Base-by-base conservation (phyloP, 2,888 invertebrate genomes). In the Athalia rosae region DNA sequence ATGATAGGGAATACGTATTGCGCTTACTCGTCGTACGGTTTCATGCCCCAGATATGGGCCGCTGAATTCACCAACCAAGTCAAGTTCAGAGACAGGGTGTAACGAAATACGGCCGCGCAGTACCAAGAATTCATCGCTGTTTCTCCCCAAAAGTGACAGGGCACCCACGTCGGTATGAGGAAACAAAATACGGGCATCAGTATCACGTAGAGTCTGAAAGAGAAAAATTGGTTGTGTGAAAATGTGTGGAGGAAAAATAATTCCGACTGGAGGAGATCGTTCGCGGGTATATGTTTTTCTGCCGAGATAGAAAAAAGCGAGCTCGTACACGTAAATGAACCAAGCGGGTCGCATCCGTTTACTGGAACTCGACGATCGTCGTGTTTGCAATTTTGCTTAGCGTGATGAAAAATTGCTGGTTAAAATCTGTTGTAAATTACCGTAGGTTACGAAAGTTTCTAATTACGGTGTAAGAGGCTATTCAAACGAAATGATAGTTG, bases 41-140 rank as follows among this genome's bases (percentile, higher is more conserved):
- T 94, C 89, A 93, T 95, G 82, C 98, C 98, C 93, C 95, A 98
- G 84, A 97, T 94, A 88, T 98, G 98, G 0, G 98, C 98, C 0
- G 96, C 96, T 79, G 97, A 97, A 91, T 98, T 98, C 15, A 98
- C 97, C 79, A 96, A 91, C 98, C 98, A 98, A 0, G 98, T 98
- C 84, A 94, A 92, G 89, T 99, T 95, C 63, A 98, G 92, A 0
- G 94, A 93, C 5, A 95, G 64, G 4, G 94, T 93, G 90, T 97
- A 98, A 77, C 98, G 93, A 81, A 95, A 91, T 79, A 97, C 91
- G 8, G 94, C 93, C 8, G 94, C 93, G 59, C 94, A 91, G 90
- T 96, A 96, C 94, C 96, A 97, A 9, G 96, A 93, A 41, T 92
- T 91, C 91, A 93, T 93, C 0, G 94, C 90, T 47, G 92, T 92